A percentile compares a stretch with the other conserved stretches of the same genome.
phyloP scores from a whole-genome alignment of 30 jellyfish, hydroid and myxozoan genomes.

The Aurelia sp. region DNA sequence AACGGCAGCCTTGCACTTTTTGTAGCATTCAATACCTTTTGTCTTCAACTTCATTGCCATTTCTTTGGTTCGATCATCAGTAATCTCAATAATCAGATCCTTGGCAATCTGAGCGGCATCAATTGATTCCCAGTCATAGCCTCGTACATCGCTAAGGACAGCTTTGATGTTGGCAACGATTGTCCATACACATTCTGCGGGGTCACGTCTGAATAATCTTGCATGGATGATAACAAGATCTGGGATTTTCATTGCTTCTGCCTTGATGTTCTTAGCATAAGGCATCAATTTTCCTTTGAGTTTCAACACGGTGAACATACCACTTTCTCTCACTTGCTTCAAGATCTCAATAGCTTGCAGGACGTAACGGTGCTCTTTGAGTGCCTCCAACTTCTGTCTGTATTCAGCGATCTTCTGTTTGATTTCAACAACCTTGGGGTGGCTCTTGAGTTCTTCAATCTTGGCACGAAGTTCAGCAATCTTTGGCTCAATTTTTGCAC shows the following conservation, averaged over 20 bases:
- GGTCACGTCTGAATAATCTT: constrained; percentile 74
- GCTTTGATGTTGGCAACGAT: constrained; percentile 34
- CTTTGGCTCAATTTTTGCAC: constrained; percentile 33
- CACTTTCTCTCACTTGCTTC: constrained; percentile 74
- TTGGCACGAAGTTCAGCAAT: constrained; percentile 43
- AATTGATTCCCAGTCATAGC: constrained; percentile 37
- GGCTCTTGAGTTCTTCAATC: constrained; percentile 61
- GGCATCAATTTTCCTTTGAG: constrained; percentile 61
- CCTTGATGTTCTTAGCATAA: constrained; percentile 6
- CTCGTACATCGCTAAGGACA: constrained; percentile 3
- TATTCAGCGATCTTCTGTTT: constrained; percentile 50
- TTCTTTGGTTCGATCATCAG: constrained; percentile 65
- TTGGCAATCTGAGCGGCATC: constrained; percentile 26
- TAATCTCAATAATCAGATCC: constrained; percentile 56
- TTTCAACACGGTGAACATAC: constrained; percentile 70
- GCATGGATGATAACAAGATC: constrained; percentile 17
- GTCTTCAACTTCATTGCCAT: constrained; percentile 2
- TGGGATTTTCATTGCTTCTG: constrained; percentile 34
- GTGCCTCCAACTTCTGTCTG: constrained; percentile 54
- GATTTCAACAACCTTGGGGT: constrained; percentile 64
- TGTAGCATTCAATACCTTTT: constrained; percentile 7
- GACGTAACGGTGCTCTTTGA: constrained; percentile 51
- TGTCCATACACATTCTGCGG: constrained; percentile 96
- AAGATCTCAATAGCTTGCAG: constrained; percentile 35
- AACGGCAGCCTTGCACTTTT: constrained; percentile 14